Base-by-base conservation (phyloP, 1,140 invertebrate species). In the Trissolcus basalis region DNA sequence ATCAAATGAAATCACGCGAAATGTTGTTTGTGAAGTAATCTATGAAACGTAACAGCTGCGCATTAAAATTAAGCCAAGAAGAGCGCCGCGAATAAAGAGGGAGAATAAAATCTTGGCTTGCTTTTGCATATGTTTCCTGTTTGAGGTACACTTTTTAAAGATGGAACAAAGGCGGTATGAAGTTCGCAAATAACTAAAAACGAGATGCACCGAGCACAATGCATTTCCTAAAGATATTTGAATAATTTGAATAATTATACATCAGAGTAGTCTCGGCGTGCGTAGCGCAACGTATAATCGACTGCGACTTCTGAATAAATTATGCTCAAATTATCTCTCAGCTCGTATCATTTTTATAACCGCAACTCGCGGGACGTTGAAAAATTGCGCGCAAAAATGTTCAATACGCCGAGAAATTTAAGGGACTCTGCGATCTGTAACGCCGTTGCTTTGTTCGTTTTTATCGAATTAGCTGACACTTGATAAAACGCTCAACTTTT, bases 191-290 rank as follows among this genome's bases (percentile, higher is more conserved):
- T 41, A 64, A n/a, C 32, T 48, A 14, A 49, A 55, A 55, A 27
- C 16, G 13, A 50, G 56, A 47, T 45, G 36, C 35, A 39, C 8
- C 39, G 3, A 7, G 50, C 4, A 13, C 50, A 47, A 10, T 67
- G 47, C 63, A 36, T 67, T 50, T 56, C 45, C 47, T 12, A 50
- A 67, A 19, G 54, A 27, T 39, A 67, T 56, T 54, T 64, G 51
- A 64, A 53, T 63, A 63, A 63, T 63, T 55, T 39, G 35, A 48
- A 50, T 67, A 67, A 67, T 67, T 67, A 67, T 67, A 35, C 45
- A 11, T 49, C 19, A 16, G 45, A 67, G 63, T 33, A 50, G 19
- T 35, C 13, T 45, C 35, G 47, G 48, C 50, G 43, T 44, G 53
- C 45, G 47, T 53, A 48, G 11, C 39, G 36, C n/a, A 33, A 9